phyloP scores from a whole-genome alignment of 2,113 vertebrate species.

The Carollia perspicillata region DNA sequence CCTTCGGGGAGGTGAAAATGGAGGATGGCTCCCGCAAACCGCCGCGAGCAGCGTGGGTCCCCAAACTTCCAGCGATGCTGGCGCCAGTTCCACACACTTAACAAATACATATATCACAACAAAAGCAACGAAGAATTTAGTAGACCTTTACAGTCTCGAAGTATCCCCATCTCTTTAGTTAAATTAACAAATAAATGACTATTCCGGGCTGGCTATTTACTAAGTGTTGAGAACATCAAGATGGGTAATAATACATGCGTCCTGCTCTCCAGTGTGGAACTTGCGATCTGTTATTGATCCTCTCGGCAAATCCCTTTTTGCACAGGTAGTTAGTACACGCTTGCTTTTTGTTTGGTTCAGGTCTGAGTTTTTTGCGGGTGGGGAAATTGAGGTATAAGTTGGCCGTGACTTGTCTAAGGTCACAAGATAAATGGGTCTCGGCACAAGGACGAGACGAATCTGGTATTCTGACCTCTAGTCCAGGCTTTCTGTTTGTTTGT shows the following conservation, averaged over 20 bases:
- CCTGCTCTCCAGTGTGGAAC: not conserved
- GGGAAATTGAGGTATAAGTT: not conserved
- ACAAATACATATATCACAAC: not conserved
- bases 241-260: not conserved
- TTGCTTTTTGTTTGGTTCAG: not conserved
- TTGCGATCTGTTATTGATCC: not conserved
- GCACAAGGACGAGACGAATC: not conserved
- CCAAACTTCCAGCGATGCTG: not conserved
- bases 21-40: not conserved
- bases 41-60: not conserved
- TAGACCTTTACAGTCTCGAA: not conserved
- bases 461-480: not conserved
- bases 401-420: not conserved
- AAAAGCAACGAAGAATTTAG: conserved; percentile 1
- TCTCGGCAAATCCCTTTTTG: not conserved
- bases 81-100: not conserved
- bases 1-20: not conserved
- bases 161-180: conserved; percentile 9
- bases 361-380: not conserved
- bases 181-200: conserved; percentile 1
- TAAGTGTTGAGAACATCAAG: not conserved
- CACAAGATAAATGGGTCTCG: not conserved
- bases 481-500: not conserved
- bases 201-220: not conserved
- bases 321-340: not conserved